Base-by-base conservation (phyloP, 2,113 vertebrate genomes). In the Carassius auratus region DNA sequence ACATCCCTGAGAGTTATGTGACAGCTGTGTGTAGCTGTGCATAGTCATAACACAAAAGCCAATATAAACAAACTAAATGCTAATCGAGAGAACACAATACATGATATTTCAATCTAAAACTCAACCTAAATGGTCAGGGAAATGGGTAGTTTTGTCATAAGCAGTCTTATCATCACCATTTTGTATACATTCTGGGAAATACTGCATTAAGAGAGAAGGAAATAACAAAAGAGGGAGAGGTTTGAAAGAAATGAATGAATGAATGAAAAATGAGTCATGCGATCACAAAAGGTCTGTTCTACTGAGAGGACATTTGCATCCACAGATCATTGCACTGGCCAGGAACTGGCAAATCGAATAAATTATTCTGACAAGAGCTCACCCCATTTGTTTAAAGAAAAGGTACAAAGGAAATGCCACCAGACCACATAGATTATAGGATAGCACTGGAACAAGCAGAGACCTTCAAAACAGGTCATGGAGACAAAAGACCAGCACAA, bases 81-180 rank as follows among this genome's bases (percentile, higher is more conserved):
- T 80, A 82, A 88, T 61, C 52, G 9, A 26, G n/a, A 75, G 55
- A 26, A 48, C 45, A 83, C 42, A 83, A 38, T 79, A 21, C 71
- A 57, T 33, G 26, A 77, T 17, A 36, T 69, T 79, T 84, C 26
- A 59, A 45, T 33, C 73, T 79, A 79, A 88, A 88, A 86, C 79
- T 74, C 23, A 81, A 68, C 45, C 74, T 69, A 71, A 85, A 85
- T 48, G 87, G 74, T 86, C 84, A 86, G 23, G 38, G 42, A 79
- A 81, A 88, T 23, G 57, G 66, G 62, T 59, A 36, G 14, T 8
- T 69, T 36, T 83, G 75, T 17, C 75, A 75, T 86, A 61, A 52
- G 74, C 45, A 12, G 45, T 48, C 10, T 48, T 48, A 48, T 48
- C 45, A 12, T 45, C 81, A 62, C 14, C 5, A 76, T 74, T 79